Evolutionary conservation across 2,888 invertebrate genomes (phyloP), one percentile per base, ranked within the genome.

Genomic region (Theretra japonica): DNA sequence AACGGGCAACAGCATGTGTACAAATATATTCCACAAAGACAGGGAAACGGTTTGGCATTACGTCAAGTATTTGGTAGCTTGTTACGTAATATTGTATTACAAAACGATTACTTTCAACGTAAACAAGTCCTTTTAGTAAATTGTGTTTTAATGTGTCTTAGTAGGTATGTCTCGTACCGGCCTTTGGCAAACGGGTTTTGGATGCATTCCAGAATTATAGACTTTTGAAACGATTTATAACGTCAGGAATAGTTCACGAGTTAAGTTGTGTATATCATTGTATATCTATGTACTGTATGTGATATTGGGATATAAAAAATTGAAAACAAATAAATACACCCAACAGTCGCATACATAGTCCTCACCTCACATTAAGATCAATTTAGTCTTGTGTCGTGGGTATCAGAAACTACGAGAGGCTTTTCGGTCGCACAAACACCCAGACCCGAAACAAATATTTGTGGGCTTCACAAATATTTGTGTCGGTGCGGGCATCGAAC

Each of bases 181-280:
- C 71, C 76, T 81, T 79, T 80, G 81, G 77, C 79, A 83, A 82
- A 68, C 74, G 68, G 33, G 71, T 73, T 69, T 76, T 80, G 82
- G 80, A 79, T 74, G 72, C 74, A 80, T 80, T 82, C 83, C 82
- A 80, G 80, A 70, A 60, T 76, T 77, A 81, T 65, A 48, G 65
- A 48, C 79, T 76, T 59, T 73, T 81, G 78, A 79, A 65, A 30
- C 69, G 53, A 73, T 60, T 73, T 68, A 70, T 28, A 23, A 15
- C 21, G 56, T 15, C 62, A 21, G 30, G 19, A n/a, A 65, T 53
- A 21, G 21, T 56, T 30, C 17, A 2, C 33, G 33, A 2, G 7
- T 33, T 1, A 28, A 8, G n/a, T 41, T 11, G 2, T 3, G 41
- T 41, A 15, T 41, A 41, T 11, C 11, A 11, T 11, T 41, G 15